Conservation (phyloP, 2,113 vertebrate genomes). For the Procavia capensis region DNA sequence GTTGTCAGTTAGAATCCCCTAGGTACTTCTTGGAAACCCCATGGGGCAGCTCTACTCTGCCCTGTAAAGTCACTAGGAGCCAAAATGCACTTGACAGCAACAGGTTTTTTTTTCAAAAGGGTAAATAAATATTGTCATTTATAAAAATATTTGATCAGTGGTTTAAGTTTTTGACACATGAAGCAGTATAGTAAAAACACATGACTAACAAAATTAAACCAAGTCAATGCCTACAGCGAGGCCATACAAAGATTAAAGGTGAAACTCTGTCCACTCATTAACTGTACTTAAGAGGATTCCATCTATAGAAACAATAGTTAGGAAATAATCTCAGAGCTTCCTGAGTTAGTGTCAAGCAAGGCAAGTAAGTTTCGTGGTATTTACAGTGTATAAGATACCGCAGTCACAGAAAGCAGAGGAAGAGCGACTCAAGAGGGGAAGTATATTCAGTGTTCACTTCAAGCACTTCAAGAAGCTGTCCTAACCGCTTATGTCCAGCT, state of each 20-base stretch:
- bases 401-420: neutral
- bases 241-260: neutral
- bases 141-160: constrained; percentile 2
- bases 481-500: neutral
- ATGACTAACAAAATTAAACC: neutral
- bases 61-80: too few relatives aligned
- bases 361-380: neutral
- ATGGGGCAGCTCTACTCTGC: too few relatives aligned
- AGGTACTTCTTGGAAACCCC: too few relatives aligned
- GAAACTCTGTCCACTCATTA: neutral
- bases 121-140: too few relatives aligned
- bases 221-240: neutral
- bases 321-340: neutral
- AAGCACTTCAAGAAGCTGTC: neutral
- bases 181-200: neutral
- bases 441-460: neutral
- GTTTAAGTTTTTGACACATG: neutral
- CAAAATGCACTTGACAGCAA: too few relatives aligned
- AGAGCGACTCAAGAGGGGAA: neutral
- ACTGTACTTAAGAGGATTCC: neutral
- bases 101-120: too few relatives aligned
- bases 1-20: too few relatives aligned
- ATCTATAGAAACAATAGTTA: neutral
- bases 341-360: neutral
- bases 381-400: neutral